phyloP scores from a whole-genome alignment of 2,888 invertebrate species.

The Synergus gifuensis region DNA sequence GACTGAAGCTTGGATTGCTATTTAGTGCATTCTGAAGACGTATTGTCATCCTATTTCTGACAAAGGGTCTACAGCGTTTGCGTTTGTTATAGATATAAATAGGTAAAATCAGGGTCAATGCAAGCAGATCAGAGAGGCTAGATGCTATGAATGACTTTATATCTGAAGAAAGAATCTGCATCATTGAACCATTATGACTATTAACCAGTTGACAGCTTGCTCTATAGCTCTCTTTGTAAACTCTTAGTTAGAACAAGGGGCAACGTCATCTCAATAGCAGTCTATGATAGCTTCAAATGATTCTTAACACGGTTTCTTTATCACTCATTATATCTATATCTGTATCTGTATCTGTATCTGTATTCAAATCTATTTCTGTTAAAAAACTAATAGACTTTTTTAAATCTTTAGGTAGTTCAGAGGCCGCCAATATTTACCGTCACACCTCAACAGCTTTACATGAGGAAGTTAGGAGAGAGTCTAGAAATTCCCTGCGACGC shows the following conservation, averaged over 20 bases:
- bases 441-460: slow-evolving; percentile 90
- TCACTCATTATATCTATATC: neutral
- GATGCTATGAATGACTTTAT: neutral
- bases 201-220: slow-evolving; percentile 57
- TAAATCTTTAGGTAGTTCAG: slow-evolving; percentile 82
- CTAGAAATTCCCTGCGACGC: slow-evolving; percentile 91
- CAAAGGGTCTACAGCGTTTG: neutral
- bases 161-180: slow-evolving; percentile 41
- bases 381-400: neutral
- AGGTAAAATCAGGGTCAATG: neutral
- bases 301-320: neutral
- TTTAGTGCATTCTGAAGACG: slow-evolving; percentile 52
- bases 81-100: neutral
- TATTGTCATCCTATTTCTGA: neutral
- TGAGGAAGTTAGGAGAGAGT: slow-evolving; percentile 88
- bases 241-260: slow-evolving; percentile 1
- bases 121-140: neutral
- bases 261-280: slow-evolving; percentile 2
- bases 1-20: slow-evolving; percentile 56
- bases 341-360: too few relatives aligned
- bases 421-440: slow-evolving; percentile 90
- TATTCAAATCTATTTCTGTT: neutral
- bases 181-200: slow-evolving; percentile 55
- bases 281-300: neutral
- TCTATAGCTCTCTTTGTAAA: neutral